These are phyloP conservation scores for Suncus etruscus DNA, from an alignment of 2,113 vertebrate species.

Conservation along the genomic window DNA sequence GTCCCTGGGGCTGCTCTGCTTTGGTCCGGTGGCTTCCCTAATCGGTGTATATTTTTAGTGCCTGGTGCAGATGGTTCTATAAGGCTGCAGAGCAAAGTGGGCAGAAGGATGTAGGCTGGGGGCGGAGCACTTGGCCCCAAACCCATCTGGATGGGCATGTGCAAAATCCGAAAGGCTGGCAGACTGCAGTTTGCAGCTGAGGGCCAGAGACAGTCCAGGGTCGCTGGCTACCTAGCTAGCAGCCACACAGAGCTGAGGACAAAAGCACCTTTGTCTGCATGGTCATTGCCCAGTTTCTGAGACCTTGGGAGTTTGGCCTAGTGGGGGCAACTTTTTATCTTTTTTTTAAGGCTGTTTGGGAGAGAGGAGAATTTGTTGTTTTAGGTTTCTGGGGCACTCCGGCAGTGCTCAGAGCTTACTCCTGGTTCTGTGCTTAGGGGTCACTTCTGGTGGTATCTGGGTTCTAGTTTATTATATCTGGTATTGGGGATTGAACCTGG, in stretches of 20 bases:
- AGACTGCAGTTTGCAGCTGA: not conserved
- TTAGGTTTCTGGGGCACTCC: no score
- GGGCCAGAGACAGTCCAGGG: not conserved
- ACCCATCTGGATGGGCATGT: not conserved
- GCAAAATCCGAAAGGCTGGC: not conserved
- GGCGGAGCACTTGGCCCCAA: not conserved
- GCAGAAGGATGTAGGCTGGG: not conserved
- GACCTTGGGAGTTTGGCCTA: not conserved
- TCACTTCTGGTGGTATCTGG: no score
- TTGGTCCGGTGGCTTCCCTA: not conserved
- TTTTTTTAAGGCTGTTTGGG: slow-evolving; percentile 18
- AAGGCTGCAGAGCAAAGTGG: not conserved
- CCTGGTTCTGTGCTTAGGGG: no score
- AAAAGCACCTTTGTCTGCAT: not conserved
- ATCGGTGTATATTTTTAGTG: not conserved
- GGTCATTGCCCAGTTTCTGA: not conserved
- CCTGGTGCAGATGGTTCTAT: not conserved
- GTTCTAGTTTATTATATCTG: no score
- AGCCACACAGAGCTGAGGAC: not conserved
- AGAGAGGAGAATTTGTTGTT: not conserved
- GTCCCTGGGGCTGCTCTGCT: slow-evolving; percentile 58
- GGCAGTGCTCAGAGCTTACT: no score
- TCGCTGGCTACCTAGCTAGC: not conserved
- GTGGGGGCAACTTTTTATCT: not conserved
- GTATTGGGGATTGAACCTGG: no score